Percentiles rank a stretch among this genome's conserved stretches.
phyloP scores from a whole-genome alignment of 2,113 vertebrate genomes.

The Psephotus haematonotus region DNA sequence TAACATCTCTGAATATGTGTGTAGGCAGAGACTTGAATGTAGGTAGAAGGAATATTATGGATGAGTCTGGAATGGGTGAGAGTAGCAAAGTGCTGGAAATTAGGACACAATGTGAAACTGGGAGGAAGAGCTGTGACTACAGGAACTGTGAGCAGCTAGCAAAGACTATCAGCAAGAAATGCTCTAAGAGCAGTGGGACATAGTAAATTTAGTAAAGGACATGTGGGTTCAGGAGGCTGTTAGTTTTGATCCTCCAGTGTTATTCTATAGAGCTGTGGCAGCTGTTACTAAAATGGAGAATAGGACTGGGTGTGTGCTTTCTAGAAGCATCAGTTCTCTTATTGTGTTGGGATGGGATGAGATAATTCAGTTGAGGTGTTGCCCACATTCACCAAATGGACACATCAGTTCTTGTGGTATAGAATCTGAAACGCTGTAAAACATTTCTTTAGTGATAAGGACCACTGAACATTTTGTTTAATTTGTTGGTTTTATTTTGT shows the following conservation, averaged over 20 bases:
- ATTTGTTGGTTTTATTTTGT: not conserved
- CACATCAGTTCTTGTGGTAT: not conserved
- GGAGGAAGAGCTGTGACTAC: not conserved
- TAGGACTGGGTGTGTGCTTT: not conserved
- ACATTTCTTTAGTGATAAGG: not conserved
- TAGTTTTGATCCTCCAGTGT: not conserved
- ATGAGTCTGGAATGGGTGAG: not conserved
- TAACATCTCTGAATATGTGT: not conserved
- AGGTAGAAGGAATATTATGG: not conserved
- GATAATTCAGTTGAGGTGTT: not conserved
- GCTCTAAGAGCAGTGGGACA: not conserved
- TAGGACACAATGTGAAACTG: not conserved
- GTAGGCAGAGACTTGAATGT: not conserved
- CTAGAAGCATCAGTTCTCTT: not conserved
- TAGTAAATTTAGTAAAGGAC: not conserved
- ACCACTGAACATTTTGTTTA: not conserved
- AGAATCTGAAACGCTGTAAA: not conserved
- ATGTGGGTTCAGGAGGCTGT: not conserved
- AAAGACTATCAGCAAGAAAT: not conserved
- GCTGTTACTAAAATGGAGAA: not conserved
- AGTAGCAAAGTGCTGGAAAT: not conserved
- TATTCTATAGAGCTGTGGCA: not conserved
- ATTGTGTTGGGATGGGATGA: not conserved
- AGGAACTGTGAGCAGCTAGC: not conserved
- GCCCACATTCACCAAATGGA: not conserved